A percentile compares a stretch with the other conserved stretches of the same genome.
Evolutionary conservation across 1,140 invertebrate genomes (phyloP).

Genomic region (Papilio polyxenes): DNA sequence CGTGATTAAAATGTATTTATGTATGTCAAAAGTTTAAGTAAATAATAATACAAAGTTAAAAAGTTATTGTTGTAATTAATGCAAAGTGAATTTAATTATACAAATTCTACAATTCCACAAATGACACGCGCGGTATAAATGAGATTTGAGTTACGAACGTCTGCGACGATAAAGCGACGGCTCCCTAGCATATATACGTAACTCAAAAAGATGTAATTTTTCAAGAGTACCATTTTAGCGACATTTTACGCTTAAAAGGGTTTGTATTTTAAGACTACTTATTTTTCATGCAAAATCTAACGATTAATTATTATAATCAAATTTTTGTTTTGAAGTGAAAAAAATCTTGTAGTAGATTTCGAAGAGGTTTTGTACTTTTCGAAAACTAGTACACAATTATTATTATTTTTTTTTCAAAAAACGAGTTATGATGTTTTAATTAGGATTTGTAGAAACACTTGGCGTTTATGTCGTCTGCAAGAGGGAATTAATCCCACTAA

Average conservation of each 20-base stretch:
- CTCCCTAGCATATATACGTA: background rate
- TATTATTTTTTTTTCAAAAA: no score
- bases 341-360: no score
- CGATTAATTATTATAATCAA: no score
- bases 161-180: background rate
- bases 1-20: no score
- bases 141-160: background rate
- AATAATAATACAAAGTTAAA: background rate
- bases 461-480: background rate
- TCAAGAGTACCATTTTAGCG: background rate
- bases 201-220: no score
- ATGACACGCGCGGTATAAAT: background rate
- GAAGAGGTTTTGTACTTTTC: no score
- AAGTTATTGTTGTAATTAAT: background rate
- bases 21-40: no score
- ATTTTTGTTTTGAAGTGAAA: no score
- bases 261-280: no score
- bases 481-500: conserved; percentile 1
- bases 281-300: no score
- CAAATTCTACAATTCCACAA: background rate
- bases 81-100: background rate
- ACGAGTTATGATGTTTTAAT: background rate
- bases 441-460: background rate
- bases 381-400: no score
- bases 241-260: no score